Evolutionary conservation across 2,113 vertebrate species (phyloP).

Genomic region (Sander vitreus): DNA sequence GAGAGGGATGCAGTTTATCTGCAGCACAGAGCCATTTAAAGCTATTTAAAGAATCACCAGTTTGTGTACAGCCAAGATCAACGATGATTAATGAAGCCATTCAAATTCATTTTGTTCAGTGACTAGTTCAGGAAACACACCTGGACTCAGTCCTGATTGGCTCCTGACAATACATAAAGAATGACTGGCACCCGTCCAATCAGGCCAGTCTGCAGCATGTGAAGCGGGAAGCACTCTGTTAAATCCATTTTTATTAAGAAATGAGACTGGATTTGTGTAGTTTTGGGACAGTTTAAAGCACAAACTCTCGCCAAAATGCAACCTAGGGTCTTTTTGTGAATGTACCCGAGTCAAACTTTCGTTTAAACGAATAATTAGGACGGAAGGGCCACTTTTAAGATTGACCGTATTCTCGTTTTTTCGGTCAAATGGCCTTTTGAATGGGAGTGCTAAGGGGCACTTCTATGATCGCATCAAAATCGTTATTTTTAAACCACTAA

Average conservation of each 20-base stretch:
- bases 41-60: neutral
- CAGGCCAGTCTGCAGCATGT: neutral
- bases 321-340: too few species aligned
- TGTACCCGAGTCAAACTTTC: too few species aligned
- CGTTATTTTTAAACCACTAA: too few species aligned
- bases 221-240: neutral
- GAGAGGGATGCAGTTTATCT: neutral
- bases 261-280: neutral
- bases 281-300: neutral
- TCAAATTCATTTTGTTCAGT: neutral
- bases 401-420: too few species aligned
- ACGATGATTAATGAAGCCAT: neutral
- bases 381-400: too few species aligned
- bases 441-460: too few species aligned
- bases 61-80: neutral
- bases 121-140: slow-evolving; percentile 5
- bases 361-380: too few species aligned
- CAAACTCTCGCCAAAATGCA: too few species aligned
- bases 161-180: neutral
- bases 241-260: slow-evolving; percentile 15
- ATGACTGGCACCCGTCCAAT: neutral
- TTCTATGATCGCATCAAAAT: too few species aligned
- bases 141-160: neutral
- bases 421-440: too few species aligned
- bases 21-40: slow-evolving; percentile 14